Percentiles rank a stretch among this genome's conserved stretches.
Conservation (phyloP, 2,888 invertebrate genomes). For the Perizoma affinitatum region DNA sequence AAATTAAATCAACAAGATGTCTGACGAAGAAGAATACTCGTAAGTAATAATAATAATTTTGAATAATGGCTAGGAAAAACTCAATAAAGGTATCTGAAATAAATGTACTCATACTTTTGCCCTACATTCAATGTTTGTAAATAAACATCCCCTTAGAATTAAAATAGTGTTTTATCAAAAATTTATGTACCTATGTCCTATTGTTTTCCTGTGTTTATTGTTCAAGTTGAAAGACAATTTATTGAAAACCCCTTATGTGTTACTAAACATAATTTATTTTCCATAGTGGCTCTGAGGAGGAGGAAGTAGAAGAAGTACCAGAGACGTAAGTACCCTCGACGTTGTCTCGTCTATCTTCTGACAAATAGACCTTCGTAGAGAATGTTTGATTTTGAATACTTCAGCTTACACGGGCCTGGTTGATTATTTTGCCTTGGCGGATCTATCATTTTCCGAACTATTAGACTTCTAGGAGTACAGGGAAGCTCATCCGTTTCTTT, state of each 20-base stretch:
- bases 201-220: conserved; percentile 16
- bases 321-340: conserved; percentile 86
- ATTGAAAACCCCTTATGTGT: conserved; percentile 1
- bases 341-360: conserved; percentile 38
- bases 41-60: conserved; percentile 84
- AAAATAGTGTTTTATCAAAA: conserved; percentile 1
- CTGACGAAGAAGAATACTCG: conserved; percentile 98
- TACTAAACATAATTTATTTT: conserved; percentile 39
- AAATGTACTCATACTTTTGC: conserved; percentile 7
- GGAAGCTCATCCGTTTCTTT: conserved; percentile 45
- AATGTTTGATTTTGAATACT: conserved; percentile 72
- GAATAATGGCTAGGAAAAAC: conserved; percentile 9
- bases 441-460: conserved; percentile 59
- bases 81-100: conserved; percentile 21
- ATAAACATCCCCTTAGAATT: conserved; percentile 14
- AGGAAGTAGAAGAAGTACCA: conserved; percentile 90
- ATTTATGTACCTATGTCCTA: conserved; percentile 6
- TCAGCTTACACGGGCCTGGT: conserved; percentile 74
- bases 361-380: conserved; percentile 59
- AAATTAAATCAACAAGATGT: conserved; percentile 89
- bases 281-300: conserved; percentile 87
- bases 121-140: conserved; percentile 21
- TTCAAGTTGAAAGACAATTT: neutral
- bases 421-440: conserved; percentile 71
- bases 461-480: conserved; percentile 46